Conservation (phyloP, 2,113 vertebrate species). For the Pterocles burchelli region DNA sequence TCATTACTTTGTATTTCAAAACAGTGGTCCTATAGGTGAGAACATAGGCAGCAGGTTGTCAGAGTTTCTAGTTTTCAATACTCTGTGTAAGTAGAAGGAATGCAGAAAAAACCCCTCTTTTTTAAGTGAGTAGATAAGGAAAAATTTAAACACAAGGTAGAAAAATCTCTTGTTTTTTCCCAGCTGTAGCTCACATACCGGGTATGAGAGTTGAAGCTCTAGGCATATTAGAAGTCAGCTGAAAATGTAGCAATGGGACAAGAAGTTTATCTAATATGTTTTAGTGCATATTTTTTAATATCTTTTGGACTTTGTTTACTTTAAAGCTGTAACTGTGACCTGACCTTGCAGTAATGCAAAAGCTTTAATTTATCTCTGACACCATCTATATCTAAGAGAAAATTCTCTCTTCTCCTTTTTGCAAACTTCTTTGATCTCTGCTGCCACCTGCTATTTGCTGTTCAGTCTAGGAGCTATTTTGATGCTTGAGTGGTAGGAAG, state of each 20-base stretch:
- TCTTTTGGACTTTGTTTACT: background rate
- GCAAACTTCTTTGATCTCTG: background rate
- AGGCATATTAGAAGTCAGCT: background rate
- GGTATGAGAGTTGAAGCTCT: background rate
- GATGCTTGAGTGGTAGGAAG: background rate
- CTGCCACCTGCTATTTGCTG: background rate
- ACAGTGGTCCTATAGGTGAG: background rate
- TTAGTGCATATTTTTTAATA: background rate
- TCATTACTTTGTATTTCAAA: background rate
- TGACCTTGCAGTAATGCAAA: background rate
- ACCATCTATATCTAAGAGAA: background rate
- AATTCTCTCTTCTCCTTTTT: background rate
- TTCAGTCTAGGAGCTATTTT: slow-evolving; percentile 8
- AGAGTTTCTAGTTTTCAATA: background rate
- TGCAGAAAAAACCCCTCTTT: background rate
- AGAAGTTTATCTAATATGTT: background rate
- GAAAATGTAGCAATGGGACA: background rate
- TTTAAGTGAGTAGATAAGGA: background rate
- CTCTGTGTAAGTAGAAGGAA: background rate
- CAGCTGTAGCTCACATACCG: background rate
- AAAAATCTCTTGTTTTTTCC: background rate
- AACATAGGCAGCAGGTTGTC: background rate
- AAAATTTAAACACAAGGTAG: background rate
- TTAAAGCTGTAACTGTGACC: background rate
- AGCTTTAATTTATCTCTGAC: background rate